A percentile compares a stretch with the other conserved stretches of the same genome.
These are phyloP conservation scores for Andricus grossulariae DNA, from an alignment of 1,140 invertebrate genomes.

Conservation along the genomic window DNA sequence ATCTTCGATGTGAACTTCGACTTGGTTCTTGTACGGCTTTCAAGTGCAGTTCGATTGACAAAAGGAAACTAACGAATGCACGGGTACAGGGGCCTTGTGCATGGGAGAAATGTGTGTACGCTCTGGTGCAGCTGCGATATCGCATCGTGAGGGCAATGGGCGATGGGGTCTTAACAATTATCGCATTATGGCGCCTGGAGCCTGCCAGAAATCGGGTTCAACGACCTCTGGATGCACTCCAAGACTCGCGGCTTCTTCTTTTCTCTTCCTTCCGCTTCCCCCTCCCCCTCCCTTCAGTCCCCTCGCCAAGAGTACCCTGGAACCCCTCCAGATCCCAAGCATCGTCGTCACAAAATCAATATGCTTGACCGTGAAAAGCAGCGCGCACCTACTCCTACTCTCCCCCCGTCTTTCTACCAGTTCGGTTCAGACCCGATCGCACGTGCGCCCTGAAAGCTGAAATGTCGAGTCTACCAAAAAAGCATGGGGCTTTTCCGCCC, in stretches of 20 bases:
- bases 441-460: constrained; percentile 57
- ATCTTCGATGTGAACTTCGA: neutral
- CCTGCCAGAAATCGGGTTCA: constrained; percentile 67
- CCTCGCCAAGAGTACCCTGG: neutral
- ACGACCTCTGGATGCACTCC: constrained; percentile 74
- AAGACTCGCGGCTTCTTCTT: constrained; percentile 68
- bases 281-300: constrained; percentile 40
- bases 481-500: neutral
- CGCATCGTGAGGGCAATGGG: neutral
- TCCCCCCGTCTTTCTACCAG: constrained; percentile 49
- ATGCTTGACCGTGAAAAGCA: constrained; percentile 76
- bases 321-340: constrained; percentile 43
- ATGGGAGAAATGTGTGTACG: neutral
- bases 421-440: constrained; percentile 52
- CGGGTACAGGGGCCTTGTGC: neutral
- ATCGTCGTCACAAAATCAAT: constrained; percentile 71
- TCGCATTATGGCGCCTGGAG: constrained; percentile 55
- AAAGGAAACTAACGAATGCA: constrained; percentile 17
- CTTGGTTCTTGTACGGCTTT: neutral
- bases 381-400: constrained; percentile 63
- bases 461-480: constrained; percentile 9
- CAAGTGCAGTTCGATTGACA: constrained; percentile 22
- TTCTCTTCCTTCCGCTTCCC: constrained; percentile 64
- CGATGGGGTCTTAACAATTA: constrained; percentile 56
- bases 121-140: neutral